Conservation (phyloP, 2,113 vertebrate genomes). For the Australoheros scitulus region DNA sequence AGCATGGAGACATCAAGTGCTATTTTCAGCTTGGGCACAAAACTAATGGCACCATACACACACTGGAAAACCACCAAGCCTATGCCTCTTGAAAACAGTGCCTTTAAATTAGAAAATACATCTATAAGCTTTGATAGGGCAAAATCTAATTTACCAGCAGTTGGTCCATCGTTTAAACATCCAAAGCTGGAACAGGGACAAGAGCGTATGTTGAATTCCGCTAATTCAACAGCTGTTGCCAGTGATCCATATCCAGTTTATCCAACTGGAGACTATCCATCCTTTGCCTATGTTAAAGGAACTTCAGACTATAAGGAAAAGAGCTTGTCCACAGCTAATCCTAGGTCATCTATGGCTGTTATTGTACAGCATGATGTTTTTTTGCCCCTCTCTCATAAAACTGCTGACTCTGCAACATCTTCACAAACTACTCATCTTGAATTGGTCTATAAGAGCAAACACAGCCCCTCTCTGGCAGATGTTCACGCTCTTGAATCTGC, state of each 20-base stretch:
- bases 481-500: constrained; percentile 10
- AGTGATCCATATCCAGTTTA: constrained; percentile 26
- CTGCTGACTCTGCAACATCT: constrained; percentile 23
- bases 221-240: constrained; percentile 16
- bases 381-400: constrained; percentile 1
- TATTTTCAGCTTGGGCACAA: constrained; percentile 71
- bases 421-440: constrained; percentile 12
- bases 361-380: not conserved
- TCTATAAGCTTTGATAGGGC: constrained; percentile 43
- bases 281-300: constrained; percentile 15
- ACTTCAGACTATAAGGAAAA: constrained; percentile 18
- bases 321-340: constrained; percentile 31
- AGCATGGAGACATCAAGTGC: constrained; percentile 45
- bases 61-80: constrained; percentile 56
- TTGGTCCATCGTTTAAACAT: constrained; percentile 41
- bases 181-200: constrained; percentile 41
- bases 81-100: constrained; percentile 46
- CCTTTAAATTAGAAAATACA: constrained; percentile 50
- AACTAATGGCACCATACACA: constrained; percentile 56
- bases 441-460: not conserved
- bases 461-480: constrained; percentile 2
- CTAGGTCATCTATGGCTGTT: constrained; percentile 25
- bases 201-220: constrained; percentile 23
- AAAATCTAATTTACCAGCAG: constrained; percentile 48
- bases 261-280: constrained; percentile 31